Evolutionary conservation across 2,888 invertebrate genomes (phyloP).

Genomic region (Nymphalis c-album): DNA sequence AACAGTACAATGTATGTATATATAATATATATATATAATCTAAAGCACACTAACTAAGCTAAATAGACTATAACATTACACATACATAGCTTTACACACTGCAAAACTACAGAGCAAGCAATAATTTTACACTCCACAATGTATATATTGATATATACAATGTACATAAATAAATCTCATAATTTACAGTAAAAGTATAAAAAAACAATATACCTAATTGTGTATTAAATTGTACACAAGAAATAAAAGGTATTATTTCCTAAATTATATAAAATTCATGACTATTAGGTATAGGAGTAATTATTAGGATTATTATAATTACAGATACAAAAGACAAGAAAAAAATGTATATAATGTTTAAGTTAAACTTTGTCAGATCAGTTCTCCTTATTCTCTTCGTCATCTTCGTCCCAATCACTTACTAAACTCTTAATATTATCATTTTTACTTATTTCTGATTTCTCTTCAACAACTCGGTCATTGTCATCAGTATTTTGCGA

Average conservation of each 20-base stretch:
- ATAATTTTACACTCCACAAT: slow-evolving; percentile 4
- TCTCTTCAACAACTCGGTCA: slow-evolving; percentile 20
- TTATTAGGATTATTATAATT: slow-evolving; percentile 1
- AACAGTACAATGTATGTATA: slow-evolving; percentile 2
- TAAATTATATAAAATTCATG: slow-evolving; percentile 1
- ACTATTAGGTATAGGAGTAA: background rate
- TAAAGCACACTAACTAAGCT: background rate
- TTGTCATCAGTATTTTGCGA: slow-evolving; percentile 22
- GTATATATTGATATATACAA: slow-evolving; percentile 3
- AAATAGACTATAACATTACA: background rate
- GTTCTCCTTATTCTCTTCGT: slow-evolving; percentile 48
- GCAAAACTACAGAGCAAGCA: background rate
- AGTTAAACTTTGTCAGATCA: slow-evolving; percentile 22
- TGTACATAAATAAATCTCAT: slow-evolving; percentile 7
- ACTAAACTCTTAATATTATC: slow-evolving; percentile 72
- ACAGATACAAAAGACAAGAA: background rate
- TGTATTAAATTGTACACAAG: background rate
- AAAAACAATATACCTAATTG: background rate
- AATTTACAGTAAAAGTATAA: slow-evolving; percentile 11
- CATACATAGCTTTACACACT: slow-evolving; percentile 1
- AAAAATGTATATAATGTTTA: background rate
- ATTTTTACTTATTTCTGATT: slow-evolving; percentile 47
- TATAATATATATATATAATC: slow-evolving; percentile 8
- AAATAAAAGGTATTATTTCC: slow-evolving; percentile 2
- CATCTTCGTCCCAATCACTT: slow-evolving; percentile 79